Evolutionary conservation across 2,888 invertebrate species (phyloP), one percentile per base, ranked within the genome.

Genomic region (Polydrusus cervinus): DNA sequence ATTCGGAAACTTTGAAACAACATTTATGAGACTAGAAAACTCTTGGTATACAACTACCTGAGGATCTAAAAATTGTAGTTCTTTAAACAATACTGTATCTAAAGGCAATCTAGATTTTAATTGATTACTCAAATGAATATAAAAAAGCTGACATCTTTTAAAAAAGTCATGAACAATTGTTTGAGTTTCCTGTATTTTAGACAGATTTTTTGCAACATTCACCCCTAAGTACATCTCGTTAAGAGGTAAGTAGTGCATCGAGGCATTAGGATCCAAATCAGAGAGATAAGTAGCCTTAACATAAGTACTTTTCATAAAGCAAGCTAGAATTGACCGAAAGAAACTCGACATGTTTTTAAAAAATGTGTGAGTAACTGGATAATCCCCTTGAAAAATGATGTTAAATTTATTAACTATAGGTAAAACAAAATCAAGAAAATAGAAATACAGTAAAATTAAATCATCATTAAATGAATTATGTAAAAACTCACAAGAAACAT

Each of bases 311-410:
- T 75, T 71, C 75, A 75, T 68, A 49, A 45, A 75, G 45, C 75
- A 71, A 25, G 61, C 53, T 61, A 71, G 20, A 62, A 70, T 66
- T 51, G 70, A 66, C 40, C 40, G 34, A 38, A 60, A 74, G 20
- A 70, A 40, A 61, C 66, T 61, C 9, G 49, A 62, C 49, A 71
- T 71, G 25, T 71, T 38, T 64, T 53, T 71, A 64, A 62, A n/a
- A 62, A 75, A 57, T 66, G 25, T 75, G 25, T 75, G 71, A 10
- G 61, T 51, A 34, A 72, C 68, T 25, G 75, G 69, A 69, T 72
- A 76, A 66, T 72, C 76, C 45, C 60, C 69, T 76, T 76, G 72
- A 66, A 76, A 76, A 53, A 76, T 72, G 40, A 55, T 67, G 53
- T 76, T 76, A 55, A 72, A 76, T 62, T 7, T 55, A 55, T 55